Conservation (phyloP, 2,888 invertebrate genomes). For the Plusia festucae region DNA sequence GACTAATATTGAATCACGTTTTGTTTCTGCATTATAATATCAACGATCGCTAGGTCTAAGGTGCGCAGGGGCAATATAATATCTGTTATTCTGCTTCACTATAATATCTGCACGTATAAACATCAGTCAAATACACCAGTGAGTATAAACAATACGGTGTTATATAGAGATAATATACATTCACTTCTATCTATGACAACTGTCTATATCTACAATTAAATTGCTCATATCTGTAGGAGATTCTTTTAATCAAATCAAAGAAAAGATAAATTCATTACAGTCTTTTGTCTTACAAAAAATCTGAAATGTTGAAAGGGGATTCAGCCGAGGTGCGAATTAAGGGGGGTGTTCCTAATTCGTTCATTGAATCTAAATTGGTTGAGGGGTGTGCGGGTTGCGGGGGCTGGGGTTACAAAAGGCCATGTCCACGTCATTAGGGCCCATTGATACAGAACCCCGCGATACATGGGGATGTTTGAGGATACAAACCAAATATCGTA, state of each 20-base stretch:
- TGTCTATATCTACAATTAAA: too few relatives aligned
- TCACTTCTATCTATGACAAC: too few relatives aligned
- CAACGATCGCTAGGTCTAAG: too few relatives aligned
- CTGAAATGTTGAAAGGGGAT: conserved; percentile 49
- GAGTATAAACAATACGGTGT: too few relatives aligned
- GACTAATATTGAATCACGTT: too few relatives aligned
- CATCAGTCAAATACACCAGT: too few relatives aligned
- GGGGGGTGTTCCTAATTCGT: conserved; percentile 69
- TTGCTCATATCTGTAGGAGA: neutral
- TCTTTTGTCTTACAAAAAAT: conserved; percentile 17
- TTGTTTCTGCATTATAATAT: too few relatives aligned
- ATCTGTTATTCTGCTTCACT: too few relatives aligned
- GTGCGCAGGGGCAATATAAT: too few relatives aligned
- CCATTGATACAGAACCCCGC: conserved; percentile 79
- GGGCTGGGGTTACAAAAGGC: conserved; percentile 66
- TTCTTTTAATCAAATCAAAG: neutral
- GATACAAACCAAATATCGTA: conserved; percentile 61
- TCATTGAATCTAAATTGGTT: conserved; percentile 61
- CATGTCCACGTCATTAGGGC: conserved; percentile 78
- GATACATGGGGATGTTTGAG: conserved; percentile 71
- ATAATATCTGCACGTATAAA: too few relatives aligned
- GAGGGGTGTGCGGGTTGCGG: conserved; percentile 62
- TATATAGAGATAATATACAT: too few relatives aligned
- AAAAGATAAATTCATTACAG: neutral
- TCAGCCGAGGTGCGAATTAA: conserved; percentile 66